phyloP scores from a whole-genome alignment of 23 tunicate genomes.

The Halocynthia roretzi region DNA sequence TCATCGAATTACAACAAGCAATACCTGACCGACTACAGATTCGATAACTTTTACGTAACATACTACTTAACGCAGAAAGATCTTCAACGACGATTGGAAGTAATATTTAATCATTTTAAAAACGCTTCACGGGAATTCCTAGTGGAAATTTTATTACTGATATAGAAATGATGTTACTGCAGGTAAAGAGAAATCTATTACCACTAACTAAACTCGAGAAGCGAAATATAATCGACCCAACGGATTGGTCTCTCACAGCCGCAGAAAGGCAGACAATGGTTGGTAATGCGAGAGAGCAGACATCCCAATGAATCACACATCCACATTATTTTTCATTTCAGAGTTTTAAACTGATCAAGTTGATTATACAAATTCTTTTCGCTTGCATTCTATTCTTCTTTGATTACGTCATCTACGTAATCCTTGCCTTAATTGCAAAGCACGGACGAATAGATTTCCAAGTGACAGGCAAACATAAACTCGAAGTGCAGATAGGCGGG shows the following conservation, averaged over 20 bases:
- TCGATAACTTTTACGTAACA: constrained; percentile 71
- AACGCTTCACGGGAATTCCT: too few species aligned
- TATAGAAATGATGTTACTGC: not conserved
- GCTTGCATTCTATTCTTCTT: constrained; percentile 40
- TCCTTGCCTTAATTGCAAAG: constrained; percentile 44
- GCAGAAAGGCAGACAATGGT: constrained; percentile 54
- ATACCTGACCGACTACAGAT: constrained; percentile 52
- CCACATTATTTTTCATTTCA: constrained; percentile 5
- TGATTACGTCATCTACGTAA: constrained; percentile 44
- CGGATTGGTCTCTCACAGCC: constrained; percentile 23
- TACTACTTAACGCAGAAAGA: constrained; percentile 63
- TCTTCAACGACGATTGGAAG: constrained; percentile 33
- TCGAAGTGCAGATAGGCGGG: constrained; percentile 54
- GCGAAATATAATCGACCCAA: constrained; percentile 24
- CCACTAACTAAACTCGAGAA: constrained; percentile 65
- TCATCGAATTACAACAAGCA: constrained; percentile 44
- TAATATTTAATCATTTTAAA: too few species aligned
- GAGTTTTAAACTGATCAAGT: constrained; percentile 50
- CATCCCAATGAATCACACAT: not conserved
- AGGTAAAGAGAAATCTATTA: constrained; percentile 68
- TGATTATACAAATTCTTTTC: constrained; percentile 34
- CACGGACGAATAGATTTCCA: constrained; percentile 41
- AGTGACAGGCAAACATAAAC: constrained; percentile 45
- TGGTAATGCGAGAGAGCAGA: not conserved
- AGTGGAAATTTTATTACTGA: too few species aligned